Evolutionary conservation across 2,113 vertebrate species (phyloP).

Genomic region (Mystacornis crossleyi): DNA sequence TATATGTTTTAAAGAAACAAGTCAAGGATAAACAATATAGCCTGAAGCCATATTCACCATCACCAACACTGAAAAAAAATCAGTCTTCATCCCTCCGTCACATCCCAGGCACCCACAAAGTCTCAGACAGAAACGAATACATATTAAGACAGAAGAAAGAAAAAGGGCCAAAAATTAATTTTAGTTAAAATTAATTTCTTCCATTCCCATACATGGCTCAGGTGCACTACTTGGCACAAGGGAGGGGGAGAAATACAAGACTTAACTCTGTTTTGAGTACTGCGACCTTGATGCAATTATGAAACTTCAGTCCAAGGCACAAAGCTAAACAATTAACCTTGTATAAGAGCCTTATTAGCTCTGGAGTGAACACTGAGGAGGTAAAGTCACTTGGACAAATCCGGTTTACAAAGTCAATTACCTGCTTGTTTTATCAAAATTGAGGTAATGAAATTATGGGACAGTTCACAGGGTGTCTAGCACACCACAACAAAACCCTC

Average conservation of each 20-base stretch:
- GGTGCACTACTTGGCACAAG: neutral
- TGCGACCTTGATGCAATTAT: neutral
- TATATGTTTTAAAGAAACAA: neutral
- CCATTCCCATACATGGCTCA: neutral
- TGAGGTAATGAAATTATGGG: neutral
- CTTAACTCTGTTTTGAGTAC: neutral
- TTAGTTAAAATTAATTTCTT: neutral
- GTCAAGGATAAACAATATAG: neutral
- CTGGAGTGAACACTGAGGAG: neutral
- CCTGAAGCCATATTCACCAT: neutral
- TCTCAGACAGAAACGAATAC: neutral
- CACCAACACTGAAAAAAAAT: neutral
- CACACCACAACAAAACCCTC: neutral
- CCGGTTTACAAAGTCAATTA: neutral
- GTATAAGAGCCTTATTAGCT: neutral
- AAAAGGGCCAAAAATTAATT: neutral
- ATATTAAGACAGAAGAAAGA: neutral
- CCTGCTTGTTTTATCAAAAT: neutral
- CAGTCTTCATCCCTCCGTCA: neutral
- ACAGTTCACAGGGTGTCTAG: neutral
- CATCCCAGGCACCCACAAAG: neutral
- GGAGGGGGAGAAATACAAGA: neutral
- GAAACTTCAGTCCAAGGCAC: neutral
- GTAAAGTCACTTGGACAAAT: neutral
- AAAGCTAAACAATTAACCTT: conserved; percentile 35